Conservation (phyloP, 2,797 vertebrate species). For the Somateria mollissima region DNA sequence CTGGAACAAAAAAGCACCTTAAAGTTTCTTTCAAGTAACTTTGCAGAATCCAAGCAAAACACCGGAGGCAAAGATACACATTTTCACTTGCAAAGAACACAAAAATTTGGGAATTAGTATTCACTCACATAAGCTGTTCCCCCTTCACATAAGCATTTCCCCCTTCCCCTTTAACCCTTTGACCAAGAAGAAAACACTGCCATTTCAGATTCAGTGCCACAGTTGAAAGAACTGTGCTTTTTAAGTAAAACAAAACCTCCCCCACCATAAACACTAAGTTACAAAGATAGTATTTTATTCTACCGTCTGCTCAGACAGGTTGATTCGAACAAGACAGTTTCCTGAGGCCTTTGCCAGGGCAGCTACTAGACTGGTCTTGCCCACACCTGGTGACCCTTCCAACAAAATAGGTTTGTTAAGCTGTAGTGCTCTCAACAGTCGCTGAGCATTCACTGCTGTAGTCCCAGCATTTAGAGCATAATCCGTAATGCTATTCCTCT, state of each 20-base stretch:
- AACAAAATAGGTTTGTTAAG: slow-evolving; percentile 91
- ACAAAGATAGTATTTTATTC: background rate
- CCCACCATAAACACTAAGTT: background rate
- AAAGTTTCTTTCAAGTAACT: background rate
- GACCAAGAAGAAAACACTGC: background rate
- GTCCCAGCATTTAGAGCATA: slow-evolving; percentile 92
- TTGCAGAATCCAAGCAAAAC: background rate
- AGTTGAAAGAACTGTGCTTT: background rate
- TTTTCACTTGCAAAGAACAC: background rate
- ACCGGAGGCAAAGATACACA: background rate
- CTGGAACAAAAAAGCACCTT: background rate
- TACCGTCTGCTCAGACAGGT: slow-evolving; percentile 98
- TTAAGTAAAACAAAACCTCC: background rate
- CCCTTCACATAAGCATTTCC: background rate
- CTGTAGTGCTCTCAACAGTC: slow-evolving; percentile 91
- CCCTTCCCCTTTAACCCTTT: background rate
- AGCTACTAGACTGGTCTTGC: slow-evolving; percentile 95
- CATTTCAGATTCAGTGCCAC: background rate
- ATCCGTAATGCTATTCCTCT: slow-evolving; percentile 80
- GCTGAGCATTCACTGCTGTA: slow-evolving; percentile 92
- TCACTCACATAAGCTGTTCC: background rate
- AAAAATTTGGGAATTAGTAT: background rate
- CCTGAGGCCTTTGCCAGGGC: slow-evolving; percentile 94
- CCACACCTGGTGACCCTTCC: slow-evolving; percentile 97
- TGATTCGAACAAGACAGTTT: slow-evolving; percentile 93